Percentiles rank a stretch among this genome's conserved stretches.
Conservation (phyloP, 2,113 vertebrate species). For the Oryzias melastigma region DNA sequence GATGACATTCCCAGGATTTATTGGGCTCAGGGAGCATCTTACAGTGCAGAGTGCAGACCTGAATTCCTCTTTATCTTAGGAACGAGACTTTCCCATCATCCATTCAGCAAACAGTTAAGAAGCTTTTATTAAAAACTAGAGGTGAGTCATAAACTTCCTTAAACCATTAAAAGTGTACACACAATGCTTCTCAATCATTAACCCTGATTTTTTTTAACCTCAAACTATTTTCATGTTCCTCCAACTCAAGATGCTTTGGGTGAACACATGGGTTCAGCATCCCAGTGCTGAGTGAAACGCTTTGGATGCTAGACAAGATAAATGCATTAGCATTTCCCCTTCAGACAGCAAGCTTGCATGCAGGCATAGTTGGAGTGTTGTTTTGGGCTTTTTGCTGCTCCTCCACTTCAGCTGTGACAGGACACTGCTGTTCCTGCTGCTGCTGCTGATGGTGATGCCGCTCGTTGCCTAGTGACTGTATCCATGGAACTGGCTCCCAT, state of each 20-base stretch:
- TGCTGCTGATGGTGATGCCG: slow-evolving; percentile 61
- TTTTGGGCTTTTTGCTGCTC: slow-evolving; percentile 27
- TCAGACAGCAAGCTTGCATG: slow-evolving; percentile 33
- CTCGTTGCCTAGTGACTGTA: slow-evolving; percentile 74
- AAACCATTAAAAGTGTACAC: too few relatives aligned
- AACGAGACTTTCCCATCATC: too few relatives aligned
- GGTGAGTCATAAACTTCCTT: too few relatives aligned
- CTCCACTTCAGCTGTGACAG: slow-evolving; percentile 47
- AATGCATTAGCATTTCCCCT: slow-evolving; percentile 44
- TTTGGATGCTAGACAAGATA: slow-evolving; percentile 27
- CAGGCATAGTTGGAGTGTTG: slow-evolving; percentile 20
- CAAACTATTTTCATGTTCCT: neutral
- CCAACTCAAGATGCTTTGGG: neutral
- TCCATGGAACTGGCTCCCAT: slow-evolving; percentile 64
- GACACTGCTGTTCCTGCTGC: slow-evolving; percentile 48
- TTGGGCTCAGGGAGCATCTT: too few relatives aligned
- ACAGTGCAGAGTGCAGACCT: too few relatives aligned
- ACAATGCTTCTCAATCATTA: too few relatives aligned
- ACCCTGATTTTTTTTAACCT: neutral
- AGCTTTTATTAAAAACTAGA: too few relatives aligned
- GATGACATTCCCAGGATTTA: too few relatives aligned
- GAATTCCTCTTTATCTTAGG: too few relatives aligned
- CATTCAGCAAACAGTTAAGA: too few relatives aligned
- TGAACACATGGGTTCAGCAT: slow-evolving; percentile 18
- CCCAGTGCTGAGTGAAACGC: neutral